A percentile compares a stretch with the other conserved stretches of the same genome.
Conservation (phyloP, 2,797 vertebrate genomes). For the Sus cebifrons region DNA sequence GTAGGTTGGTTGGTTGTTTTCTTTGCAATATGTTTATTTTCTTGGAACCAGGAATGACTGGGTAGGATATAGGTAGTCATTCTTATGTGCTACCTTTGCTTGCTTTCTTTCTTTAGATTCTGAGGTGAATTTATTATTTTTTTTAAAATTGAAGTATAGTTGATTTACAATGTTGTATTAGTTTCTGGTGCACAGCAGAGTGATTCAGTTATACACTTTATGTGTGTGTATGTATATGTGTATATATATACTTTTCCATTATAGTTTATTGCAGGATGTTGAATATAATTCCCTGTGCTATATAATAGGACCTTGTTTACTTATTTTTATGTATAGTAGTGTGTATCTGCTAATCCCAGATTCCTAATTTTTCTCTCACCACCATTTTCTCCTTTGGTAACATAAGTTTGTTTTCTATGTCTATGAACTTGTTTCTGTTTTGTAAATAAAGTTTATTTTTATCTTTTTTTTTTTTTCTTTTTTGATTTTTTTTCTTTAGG, state of each 20-base stretch:
- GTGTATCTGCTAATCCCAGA: not conserved
- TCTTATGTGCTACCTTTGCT: not conserved
- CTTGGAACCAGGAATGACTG: not conserved
- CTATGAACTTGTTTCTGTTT: no score
- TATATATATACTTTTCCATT: not conserved
- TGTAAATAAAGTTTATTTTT: no score
- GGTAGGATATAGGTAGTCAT: not conserved
- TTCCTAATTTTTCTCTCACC: not conserved
- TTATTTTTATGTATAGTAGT: not conserved
- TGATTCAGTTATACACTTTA: not conserved
- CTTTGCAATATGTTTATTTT: not conserved
- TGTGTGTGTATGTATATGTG: not conserved
- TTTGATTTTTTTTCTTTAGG: no score
- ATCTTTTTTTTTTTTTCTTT: no score
- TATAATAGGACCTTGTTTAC: not conserved
- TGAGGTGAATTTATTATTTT: not conserved
- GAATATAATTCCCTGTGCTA: no score
- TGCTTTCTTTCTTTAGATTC: not conserved
- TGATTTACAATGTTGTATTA: not conserved
- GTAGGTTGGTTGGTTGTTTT: not conserved
- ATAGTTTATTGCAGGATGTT: not conserved
- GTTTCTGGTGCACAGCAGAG: not conserved
- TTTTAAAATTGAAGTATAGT: no score
- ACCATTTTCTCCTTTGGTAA: not conserved
- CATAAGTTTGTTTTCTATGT: not conserved